Percentiles rank a stretch among this genome's conserved stretches.
phyloP scores from a whole-genome alignment of 2,888 invertebrate species.

The Philonicus albiceps region DNA sequence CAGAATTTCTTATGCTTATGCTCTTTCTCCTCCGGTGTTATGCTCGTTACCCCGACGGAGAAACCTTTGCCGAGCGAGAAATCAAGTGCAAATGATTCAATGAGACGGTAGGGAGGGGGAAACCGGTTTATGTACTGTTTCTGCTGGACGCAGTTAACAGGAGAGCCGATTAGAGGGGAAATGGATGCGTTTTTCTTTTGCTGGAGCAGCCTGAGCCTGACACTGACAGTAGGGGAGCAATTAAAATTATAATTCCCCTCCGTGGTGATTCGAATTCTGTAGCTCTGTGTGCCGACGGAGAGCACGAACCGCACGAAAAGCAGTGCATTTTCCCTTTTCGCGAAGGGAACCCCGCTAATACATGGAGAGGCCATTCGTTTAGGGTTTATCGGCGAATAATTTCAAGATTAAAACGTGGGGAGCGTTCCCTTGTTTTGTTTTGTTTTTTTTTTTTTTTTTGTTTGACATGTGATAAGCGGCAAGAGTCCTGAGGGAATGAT shows the following conservation, averaged over 20 bases:
- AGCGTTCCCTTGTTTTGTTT: neutral
- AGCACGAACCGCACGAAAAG: slow-evolving; percentile 10
- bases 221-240: neutral
- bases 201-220: neutral
- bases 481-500: neutral
- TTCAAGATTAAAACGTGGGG: slow-evolving; percentile 23
- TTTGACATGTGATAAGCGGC: slow-evolving; percentile 36
- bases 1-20: neutral
- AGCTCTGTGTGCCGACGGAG: neutral
- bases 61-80: no score
- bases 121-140: slow-evolving; percentile 17
- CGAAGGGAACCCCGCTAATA: neutral
- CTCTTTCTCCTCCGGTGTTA: neutral
- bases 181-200: neutral
- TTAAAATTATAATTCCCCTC: slow-evolving; percentile 13
- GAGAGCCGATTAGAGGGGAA: neutral
- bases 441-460: no score
- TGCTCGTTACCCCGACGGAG: neutral
- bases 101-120: neutral
- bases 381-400: neutral
- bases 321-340: neutral
- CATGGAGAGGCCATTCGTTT: neutral
- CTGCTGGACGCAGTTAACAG: neutral
- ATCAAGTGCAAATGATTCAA: slow-evolving; percentile 34
- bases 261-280: neutral